Evolutionary conservation across 2,797 vertebrate species (phyloP).

Genomic region (Gobio occitaniae): DNA sequence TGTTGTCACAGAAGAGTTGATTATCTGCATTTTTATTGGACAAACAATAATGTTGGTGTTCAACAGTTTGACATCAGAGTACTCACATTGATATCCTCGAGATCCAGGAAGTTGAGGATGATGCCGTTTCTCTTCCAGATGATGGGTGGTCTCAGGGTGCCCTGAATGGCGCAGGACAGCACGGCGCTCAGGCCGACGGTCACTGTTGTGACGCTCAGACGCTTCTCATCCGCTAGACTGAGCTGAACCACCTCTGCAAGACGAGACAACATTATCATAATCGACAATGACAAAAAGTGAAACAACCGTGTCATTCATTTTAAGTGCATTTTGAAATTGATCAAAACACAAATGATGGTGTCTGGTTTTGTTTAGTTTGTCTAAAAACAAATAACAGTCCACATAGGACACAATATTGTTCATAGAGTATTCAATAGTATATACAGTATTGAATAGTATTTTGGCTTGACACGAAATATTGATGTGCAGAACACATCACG

Average conservation of each 20-base stretch:
- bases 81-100: conserved; percentile 96
- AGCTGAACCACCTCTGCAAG: conserved; percentile 89
- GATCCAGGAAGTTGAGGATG: conserved; percentile 88
- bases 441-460: background rate
- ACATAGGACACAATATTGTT: background rate
- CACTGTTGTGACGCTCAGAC: conserved; percentile 84
- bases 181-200: conserved; percentile 92
- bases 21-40: background rate
- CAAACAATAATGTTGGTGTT: background rate
- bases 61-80: background rate
- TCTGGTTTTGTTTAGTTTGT: background rate
- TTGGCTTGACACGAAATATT: background rate
- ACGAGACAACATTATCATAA: background rate
- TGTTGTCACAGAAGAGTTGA: background rate
- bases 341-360: no score
- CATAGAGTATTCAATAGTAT: background rate
- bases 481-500: background rate
- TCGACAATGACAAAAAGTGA: no score
- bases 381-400: background rate
- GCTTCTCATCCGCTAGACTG: conserved; percentile 86
- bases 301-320: no score
- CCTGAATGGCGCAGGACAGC: conserved; percentile 87
- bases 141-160: conserved; percentile 89
- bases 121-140: conserved; percentile 94
- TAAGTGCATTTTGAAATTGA: background rate